Conservation (phyloP, 2,113 vertebrate genomes). For the Indri indri region DNA sequence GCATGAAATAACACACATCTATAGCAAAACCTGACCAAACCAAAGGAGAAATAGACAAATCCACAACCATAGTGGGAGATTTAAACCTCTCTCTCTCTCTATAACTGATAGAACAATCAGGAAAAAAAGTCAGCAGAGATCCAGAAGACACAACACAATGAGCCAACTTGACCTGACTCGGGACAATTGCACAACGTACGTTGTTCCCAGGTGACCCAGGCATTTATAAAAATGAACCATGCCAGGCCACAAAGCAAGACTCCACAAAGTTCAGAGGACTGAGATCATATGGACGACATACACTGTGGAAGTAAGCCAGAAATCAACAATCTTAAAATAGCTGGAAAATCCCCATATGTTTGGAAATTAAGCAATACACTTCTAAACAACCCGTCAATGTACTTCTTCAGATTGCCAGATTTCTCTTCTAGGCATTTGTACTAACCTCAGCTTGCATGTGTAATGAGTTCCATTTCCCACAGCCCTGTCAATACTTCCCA, state of each 20-base stretch:
- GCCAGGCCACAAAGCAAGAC: neutral
- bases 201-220: neutral
- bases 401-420: neutral
- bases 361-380: neutral
- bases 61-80: neutral
- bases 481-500: neutral
- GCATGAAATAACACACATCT: neutral
- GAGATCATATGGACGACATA: neutral
- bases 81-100: neutral
- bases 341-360: neutral
- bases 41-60: neutral
- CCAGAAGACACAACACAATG: neutral
- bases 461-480: neutral
- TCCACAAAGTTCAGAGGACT: neutral
- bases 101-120: neutral
- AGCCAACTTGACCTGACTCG: neutral
- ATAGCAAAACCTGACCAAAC: neutral
- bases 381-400: neutral
- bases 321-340: neutral
- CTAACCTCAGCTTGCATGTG: neutral
- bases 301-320: neutral
- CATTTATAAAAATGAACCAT: neutral
- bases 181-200: neutral
- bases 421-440: neutral
- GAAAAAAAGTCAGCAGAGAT: neutral